Base-by-base conservation (phyloP, 2,797 vertebrate species). In the Apogon talboti region DNA sequence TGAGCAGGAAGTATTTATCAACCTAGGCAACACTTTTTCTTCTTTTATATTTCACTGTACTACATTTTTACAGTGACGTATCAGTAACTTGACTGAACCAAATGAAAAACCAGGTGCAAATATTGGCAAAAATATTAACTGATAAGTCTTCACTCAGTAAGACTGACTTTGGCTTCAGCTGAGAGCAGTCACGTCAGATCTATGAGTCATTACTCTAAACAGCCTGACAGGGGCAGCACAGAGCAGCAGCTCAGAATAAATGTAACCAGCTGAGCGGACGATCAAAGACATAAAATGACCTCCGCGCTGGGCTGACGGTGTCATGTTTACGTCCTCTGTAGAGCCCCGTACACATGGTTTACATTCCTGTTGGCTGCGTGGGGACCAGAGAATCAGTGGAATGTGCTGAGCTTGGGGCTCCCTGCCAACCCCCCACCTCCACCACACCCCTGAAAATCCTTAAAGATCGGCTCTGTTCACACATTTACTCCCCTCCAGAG, bases 351-450 rank as follows among this genome's bases (percentile, higher is more conserved):
- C 56, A 71, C 59, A 74, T 58, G 70, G 54, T 77, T 74, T 3
- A 65, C 68, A 83, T 86, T 87, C 83, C 79, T 72, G 43, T 7
- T 37, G 54, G 67, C 48, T 67, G 74, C 30, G 61, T 35, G 54
- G 56, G 53, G 69, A 76, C 48, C 30, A 41, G 66, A 68, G 70
- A 64, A 62, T 74, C 40, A 15, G 42, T 28, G 71, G 79, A 85
- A 85, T 83, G 75, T 76, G 73, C 71, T 53, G 69, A 76, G 45
- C 38, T 54, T 49, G 1, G 16, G 65, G 53, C 77, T 41, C 43
- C 6, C 2, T 9, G 53, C 74, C 62, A 61, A 35, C 49, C 7
- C 21, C 47, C 43, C 45, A 61, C 47, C 16, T 47, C 60, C 12
- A 45, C 33, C 37, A 53, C 57, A 63, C 47, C 58, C 62, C 56